Conservation (phyloP, 2,113 vertebrate genomes). For the Erythrocercus mccallii region DNA sequence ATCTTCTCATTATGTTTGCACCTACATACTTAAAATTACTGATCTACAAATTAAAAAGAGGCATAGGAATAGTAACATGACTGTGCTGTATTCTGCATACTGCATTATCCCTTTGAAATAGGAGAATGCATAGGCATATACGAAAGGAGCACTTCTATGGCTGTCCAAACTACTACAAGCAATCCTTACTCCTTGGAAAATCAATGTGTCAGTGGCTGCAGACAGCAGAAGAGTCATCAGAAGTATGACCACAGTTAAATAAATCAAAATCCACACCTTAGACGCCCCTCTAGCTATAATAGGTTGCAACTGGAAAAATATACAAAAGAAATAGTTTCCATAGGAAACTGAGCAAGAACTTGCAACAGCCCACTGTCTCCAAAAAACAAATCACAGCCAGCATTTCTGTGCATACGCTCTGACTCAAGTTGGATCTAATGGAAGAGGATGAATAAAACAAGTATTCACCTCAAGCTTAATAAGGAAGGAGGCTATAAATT, state of each 20-base stretch:
- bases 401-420: background rate
- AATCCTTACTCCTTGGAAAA: background rate
- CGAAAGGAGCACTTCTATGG: background rate
- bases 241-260: background rate
- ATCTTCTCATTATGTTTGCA: background rate
- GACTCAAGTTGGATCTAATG: conserved; percentile 12
- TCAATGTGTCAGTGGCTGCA: background rate
- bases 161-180: background rate
- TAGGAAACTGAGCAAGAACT: background rate
- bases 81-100: background rate
- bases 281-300: background rate
- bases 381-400: background rate
- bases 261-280: background rate
- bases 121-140: background rate
- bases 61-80: background rate
- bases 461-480: background rate
- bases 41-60: background rate
- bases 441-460: background rate
- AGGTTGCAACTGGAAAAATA: background rate
- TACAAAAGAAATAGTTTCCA: background rate
- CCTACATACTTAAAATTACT: background rate
- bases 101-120: background rate
- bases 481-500: background rate
- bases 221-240: background rate
- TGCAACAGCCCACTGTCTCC: background rate